A percentile compares a stretch with the other conserved stretches of the same genome.
Conservation (phyloP, 2,888 invertebrate genomes). For the Pachymerium ferrugineum region DNA sequence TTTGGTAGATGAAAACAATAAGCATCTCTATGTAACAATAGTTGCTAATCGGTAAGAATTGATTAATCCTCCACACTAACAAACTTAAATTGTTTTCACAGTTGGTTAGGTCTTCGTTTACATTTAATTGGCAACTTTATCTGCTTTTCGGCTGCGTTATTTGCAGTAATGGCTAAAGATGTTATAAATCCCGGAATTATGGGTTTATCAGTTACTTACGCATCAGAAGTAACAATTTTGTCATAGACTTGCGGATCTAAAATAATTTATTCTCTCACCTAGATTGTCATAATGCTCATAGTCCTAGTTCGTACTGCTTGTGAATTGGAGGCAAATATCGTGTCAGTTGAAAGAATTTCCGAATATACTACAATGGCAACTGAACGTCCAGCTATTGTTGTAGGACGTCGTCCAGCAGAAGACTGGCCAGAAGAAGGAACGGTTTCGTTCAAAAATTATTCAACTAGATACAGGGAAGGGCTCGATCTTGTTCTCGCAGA, state of each 20-base stretch:
- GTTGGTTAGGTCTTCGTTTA: slow-evolving; percentile 53
- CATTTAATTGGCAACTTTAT: slow-evolving; percentile 50
- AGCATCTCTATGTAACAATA: background rate
- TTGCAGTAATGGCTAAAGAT: too few relatives aligned
- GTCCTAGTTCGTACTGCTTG: slow-evolving; percentile 52
- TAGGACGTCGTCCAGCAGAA: slow-evolving; percentile 43
- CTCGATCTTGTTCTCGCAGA: slow-evolving; percentile 53
- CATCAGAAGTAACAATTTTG: background rate
- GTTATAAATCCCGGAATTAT: too few relatives aligned
- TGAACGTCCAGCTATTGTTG: slow-evolving; percentile 42
- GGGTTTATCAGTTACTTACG: slow-evolving; percentile 54
- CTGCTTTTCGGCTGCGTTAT: too few relatives aligned
- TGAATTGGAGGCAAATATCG: slow-evolving; percentile 52
- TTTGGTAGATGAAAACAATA: background rate
- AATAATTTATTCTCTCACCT: background rate
- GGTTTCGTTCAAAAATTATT: slow-evolving; percentile 53
- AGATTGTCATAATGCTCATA: background rate
- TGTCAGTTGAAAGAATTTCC: slow-evolving; percentile 52
- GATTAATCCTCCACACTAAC: slow-evolving; percentile 53
- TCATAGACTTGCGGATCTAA: background rate
- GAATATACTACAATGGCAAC: slow-evolving; percentile 42
- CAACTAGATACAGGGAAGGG: slow-evolving; percentile 51
- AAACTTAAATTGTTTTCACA: slow-evolving; percentile 51
- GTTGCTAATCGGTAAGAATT: slow-evolving; percentile 40
- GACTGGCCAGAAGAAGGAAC: slow-evolving; percentile 54